These are phyloP conservation scores for Toxotes lorentzi DNA, from an alignment of 2,797 vertebrate species.

Conservation along the genomic window DNA sequence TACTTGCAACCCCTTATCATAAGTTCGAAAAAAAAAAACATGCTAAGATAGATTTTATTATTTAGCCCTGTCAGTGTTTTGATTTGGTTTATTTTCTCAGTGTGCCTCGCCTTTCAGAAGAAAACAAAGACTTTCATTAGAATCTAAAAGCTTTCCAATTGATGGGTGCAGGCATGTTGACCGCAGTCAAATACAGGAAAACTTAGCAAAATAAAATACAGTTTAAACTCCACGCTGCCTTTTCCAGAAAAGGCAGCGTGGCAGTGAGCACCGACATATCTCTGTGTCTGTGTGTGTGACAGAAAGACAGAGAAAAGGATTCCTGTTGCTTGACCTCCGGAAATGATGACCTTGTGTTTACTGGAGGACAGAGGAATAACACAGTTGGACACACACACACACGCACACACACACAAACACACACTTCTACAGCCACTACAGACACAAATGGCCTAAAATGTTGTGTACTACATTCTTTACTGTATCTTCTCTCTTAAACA, in stretches of 20 bases:
- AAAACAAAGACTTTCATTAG: neutral
- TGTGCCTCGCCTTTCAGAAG: neutral
- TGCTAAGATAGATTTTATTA: too few relatives aligned
- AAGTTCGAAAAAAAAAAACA: neutral
- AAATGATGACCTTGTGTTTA: constrained; percentile 34
- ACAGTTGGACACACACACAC: neutral
- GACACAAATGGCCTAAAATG: neutral
- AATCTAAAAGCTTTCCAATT: constrained; percentile 1
- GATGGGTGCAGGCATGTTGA: neutral
- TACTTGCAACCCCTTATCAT: neutral
- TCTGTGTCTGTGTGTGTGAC: neutral
- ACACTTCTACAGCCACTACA: neutral
- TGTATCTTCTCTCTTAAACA: constrained; percentile 27
- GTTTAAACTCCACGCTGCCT: neutral
- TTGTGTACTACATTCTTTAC: neutral
- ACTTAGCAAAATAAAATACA: neutral
- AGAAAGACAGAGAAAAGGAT: constrained; percentile 1
- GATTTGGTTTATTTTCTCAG: neutral
- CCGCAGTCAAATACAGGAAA: too few relatives aligned
- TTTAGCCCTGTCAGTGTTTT: neutral
- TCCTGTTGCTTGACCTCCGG: constrained; percentile 34
- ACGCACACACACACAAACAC: constrained; percentile 7
- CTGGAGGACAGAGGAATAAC: constrained; percentile 14
- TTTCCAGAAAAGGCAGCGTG: neutral
- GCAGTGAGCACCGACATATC: neutral